These are phyloP conservation scores for Penaeus vannamei DNA, from an alignment of 1,140 invertebrate genomes.

Conservation along the genomic window DNA sequence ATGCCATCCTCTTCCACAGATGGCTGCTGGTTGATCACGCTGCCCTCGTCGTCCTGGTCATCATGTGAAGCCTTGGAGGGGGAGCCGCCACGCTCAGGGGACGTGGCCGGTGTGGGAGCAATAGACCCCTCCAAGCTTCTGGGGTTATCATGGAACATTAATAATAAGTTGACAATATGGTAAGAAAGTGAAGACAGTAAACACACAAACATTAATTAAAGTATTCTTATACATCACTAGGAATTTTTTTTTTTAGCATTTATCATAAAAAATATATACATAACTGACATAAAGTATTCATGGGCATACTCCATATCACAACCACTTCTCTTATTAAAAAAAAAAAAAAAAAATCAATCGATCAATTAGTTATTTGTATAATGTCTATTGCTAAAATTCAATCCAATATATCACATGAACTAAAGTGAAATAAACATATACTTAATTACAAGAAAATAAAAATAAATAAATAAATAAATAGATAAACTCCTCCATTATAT, in stretches of 20 bases:
- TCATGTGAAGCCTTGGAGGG: slow-evolving; percentile 38
- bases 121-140: slow-evolving; percentile 61
- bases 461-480: not conserved
- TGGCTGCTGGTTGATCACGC: slow-evolving; percentile 49
- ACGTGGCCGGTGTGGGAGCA: slow-evolving; percentile 66
- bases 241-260: too few species aligned
- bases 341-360: too few species aligned
- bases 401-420: too few species aligned
- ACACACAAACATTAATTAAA: not conserved
- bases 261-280: too few species aligned
- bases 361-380: too few species aligned
- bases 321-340: too few species aligned
- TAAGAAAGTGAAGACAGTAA: not conserved
- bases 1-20: slow-evolving; percentile 55
- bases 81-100: slow-evolving; percentile 45
- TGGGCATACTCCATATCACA: too few species aligned
- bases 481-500: not conserved
- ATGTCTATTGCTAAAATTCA: too few species aligned
- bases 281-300: too few species aligned
- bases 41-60: not conserved
- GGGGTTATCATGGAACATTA: not conserved
- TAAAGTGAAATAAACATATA: too few species aligned
- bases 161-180: not conserved
- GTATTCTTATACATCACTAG: too few species aligned
- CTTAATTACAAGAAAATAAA: not conserved